Base-by-base conservation (phyloP, 2,888 invertebrate species). In the Drosophila quasianomalipes region DNA sequence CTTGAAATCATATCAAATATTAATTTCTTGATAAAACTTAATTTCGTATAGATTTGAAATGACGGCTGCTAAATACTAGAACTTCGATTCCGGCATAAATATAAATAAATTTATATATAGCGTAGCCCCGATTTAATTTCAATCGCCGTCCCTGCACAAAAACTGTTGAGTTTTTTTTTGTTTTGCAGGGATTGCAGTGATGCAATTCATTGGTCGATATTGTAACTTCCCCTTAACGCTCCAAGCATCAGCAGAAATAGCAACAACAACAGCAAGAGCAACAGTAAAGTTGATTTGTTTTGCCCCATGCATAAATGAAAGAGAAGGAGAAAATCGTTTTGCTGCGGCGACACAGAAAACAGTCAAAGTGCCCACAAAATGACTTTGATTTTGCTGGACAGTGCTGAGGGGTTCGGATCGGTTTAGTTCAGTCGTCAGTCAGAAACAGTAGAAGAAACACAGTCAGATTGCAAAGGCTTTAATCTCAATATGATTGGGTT, bases 221-320 rank as follows among this genome's bases (percentile, higher is more conserved):
- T 75, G 85, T 70, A 83, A 75, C 69, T 72, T 69, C 65, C 59
- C 75, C 75, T 60, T 65, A 47, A 4, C 14, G 47, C 47, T 47
- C 22, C 22, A 5, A 44, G 44, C 22, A 14, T 44, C 22, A 39
- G 35, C 59, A 58, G 61, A 77, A 71, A 71, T 33, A 73, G 59
- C 65, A 53, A 67, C 63, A 57, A 14, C 26, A 41, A n/a, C 44
- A 49, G 41, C 35, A 35, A 49, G 31, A 57, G 57, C 55, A 68
- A 64, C 44, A 73, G 79, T 49, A 82, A 83, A 83, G 77, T 82
- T 88, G 83, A 85, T 85, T 85, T 83, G 77, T 83, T 85, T 88
- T 83, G 83, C 81, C 76, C 79, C 78, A 84, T 84, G 81, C 78
- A 76, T 65, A 85, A 71, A 51, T 57, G n/a, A 35, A 26, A 19